Base-by-base conservation (phyloP, 2,888 invertebrate genomes). In the Agrochola litura region DNA sequence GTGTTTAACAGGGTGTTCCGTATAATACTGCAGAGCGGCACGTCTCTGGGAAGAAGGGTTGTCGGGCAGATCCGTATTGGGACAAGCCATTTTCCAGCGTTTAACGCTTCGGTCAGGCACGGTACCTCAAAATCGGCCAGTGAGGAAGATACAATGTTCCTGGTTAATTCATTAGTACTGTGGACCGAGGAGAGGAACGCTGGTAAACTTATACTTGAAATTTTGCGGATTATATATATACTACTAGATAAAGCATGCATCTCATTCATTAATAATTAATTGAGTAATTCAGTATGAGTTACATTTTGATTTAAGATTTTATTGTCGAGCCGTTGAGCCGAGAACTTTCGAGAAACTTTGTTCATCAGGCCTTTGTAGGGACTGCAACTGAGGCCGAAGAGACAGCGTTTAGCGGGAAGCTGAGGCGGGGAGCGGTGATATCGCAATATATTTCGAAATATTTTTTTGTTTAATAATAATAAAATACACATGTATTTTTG, bases 251-350 rank as follows among this genome's bases (percentile, higher is more conserved):
- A 67, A 43, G n/a, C n/a, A 52, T n/a, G 41, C 19, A 56, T n/a
- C 49, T 12, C 10, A 46, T 54, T 37, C 46, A 70, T 71, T 56
- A 12, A 69, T n/a, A 74, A 64, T 56, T 52, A 64, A 70, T 73
- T 81, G 25, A 46, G 12, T 78, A 10, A 80, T 81, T 77, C 43
- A 56, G 16, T 61, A 49, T 43, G 43, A 74, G 82, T 87, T 77
- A 77, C 37, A 64, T 69, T 82, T 83, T 87, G 81, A 85, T 79
- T 77, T 71, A 78, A 70, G 41, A 79, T 82, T 86, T 83, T 70
- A 65, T 52, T 63, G 67, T 54, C 22, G 60, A 76, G 56, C 30
- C 75, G 52, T 22, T 70, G 79, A 66, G 19, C 60, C 30, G 43
- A 30, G 10, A 69, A 74, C 65, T 77, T 87, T 83, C 12, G 25